Conservation (phyloP, 2,113 vertebrate species). For the Cheilinus undulatus region DNA sequence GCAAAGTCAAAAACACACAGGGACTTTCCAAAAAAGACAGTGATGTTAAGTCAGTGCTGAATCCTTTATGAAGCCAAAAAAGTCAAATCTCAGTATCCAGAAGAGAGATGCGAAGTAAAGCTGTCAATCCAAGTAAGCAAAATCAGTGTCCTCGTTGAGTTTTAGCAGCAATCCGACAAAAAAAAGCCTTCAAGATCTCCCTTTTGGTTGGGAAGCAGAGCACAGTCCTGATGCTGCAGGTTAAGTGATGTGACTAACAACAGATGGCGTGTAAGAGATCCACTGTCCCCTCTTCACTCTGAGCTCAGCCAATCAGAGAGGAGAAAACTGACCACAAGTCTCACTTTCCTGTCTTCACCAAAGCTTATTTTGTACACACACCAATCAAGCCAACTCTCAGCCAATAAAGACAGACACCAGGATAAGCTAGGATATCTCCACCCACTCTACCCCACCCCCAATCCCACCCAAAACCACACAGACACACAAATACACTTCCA, state of each 20-base stretch:
- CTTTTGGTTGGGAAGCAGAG: constrained; percentile 39
- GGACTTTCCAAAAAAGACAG: constrained; percentile 8
- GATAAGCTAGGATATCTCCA: constrained; percentile 54
- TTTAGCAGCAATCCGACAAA: constrained; percentile 17
- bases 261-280: constrained; percentile 64
- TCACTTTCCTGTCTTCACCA: constrained; percentile 44
- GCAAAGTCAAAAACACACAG: constrained; percentile 2
- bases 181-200: constrained; percentile 17
- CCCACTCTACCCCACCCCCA: constrained; percentile 12
- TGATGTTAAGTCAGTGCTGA: neutral
- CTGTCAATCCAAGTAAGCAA: constrained; percentile 39
- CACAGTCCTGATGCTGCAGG: constrained; percentile 46
- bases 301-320: constrained; percentile 43
- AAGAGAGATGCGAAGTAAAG: constrained; percentile 26
- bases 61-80: constrained; percentile 16
- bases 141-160: constrained; percentile 17
- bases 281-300: constrained; percentile 36
- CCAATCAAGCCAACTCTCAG: constrained; percentile 33
- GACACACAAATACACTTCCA: constrained; percentile 30
- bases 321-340: constrained; percentile 39
- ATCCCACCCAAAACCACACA: constrained; percentile 6
- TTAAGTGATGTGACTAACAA: constrained; percentile 55
- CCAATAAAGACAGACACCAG: constrained; percentile 48
- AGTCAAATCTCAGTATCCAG: constrained; percentile 45
- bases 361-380: constrained; percentile 26